Evolutionary conservation across 2,113 vertebrate genomes (phyloP).

Genomic region (Paramisgurnus dabryanus): DNA sequence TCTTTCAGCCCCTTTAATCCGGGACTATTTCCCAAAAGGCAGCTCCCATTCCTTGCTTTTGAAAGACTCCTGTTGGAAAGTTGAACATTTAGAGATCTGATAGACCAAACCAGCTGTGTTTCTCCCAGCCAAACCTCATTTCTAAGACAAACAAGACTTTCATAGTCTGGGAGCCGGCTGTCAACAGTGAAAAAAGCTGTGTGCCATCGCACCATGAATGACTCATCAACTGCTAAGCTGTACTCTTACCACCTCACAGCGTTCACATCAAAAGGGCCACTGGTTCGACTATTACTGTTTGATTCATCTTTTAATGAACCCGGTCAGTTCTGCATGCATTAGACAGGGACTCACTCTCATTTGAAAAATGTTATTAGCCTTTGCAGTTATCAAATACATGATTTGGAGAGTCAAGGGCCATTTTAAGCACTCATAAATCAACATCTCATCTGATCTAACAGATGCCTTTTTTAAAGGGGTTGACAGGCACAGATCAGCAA

Average conservation of each 20-base stretch:
- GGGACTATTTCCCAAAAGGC: slow-evolving; percentile 82
- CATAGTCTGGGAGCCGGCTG: slow-evolving; percentile 51
- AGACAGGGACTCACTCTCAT: slow-evolving; percentile 48
- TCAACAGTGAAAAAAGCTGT: slow-evolving; percentile 51
- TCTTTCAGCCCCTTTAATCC: slow-evolving; percentile 84
- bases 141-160: slow-evolving; percentile 60
- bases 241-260: slow-evolving; percentile 37
- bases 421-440: neutral
- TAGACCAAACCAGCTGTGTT: slow-evolving; percentile 64
- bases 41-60: slow-evolving; percentile 74
- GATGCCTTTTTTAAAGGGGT: neutral
- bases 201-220: slow-evolving; percentile 48
- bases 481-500: neutral
- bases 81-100: slow-evolving; percentile 72
- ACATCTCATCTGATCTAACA: neutral
- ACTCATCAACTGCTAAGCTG: slow-evolving; percentile 37
- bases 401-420: neutral
- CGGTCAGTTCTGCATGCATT: slow-evolving; percentile 46
- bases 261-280: slow-evolving; percentile 22
- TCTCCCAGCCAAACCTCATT: slow-evolving; percentile 61
- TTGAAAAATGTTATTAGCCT: neutral
- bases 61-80: slow-evolving; percentile 80
- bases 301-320: slow-evolving; percentile 45
- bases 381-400: neutral
- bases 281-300: slow-evolving; percentile 35